Base-by-base conservation (phyloP, 2,113 vertebrate species). In the Neotragus moschatus region DNA sequence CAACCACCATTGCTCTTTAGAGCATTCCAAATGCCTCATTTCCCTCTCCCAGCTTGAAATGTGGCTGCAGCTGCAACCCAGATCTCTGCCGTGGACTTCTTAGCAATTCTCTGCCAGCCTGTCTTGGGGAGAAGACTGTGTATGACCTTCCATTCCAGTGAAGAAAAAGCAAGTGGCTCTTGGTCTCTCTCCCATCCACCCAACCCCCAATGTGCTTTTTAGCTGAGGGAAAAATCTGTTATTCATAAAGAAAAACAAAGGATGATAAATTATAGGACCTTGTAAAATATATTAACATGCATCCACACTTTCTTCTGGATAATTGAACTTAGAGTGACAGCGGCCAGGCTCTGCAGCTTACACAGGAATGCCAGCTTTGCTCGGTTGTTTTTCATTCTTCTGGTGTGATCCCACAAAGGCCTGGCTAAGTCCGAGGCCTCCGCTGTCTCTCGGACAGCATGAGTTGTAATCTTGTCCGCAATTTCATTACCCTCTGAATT, bases 401-500 rank as follows among this genome's bases (percentile, higher is more conserved):
- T 15, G 36, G 17, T 88, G 36, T 73, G 93, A 90, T 73, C 58
- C 90, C 90, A 11, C 60, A 9, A 61, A 79, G 47, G 49, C 77
- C 56, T 49, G 56, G 58, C 49, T 73, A 51, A 84, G 14, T 30
- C 80, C 3, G 1, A 87, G 86, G 56, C 47, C 56, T 88, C 92
- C 56, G 75, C 5, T 79, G 70, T 94, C 84, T 82, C 53, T 84
- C 16, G 77, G 73, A 87, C 90, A 95, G 51, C 43, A 36, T 4
- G 1, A 86, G 84, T 94, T 97, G 60, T 90, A 91, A 92, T 90
- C 95, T 98, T 97, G 97, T 97, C 85, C 90, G 53, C 95, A 95
- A 4, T 97, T 97, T 98, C 96, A 97, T 97, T 97, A 90, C 85
- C 94, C 94, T 93, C 93, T 91, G 95, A 98, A 84, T 98, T 95